Base-by-base conservation (phyloP, 2,888 invertebrate genomes). In the Sarcophaga caerulescens region DNA sequence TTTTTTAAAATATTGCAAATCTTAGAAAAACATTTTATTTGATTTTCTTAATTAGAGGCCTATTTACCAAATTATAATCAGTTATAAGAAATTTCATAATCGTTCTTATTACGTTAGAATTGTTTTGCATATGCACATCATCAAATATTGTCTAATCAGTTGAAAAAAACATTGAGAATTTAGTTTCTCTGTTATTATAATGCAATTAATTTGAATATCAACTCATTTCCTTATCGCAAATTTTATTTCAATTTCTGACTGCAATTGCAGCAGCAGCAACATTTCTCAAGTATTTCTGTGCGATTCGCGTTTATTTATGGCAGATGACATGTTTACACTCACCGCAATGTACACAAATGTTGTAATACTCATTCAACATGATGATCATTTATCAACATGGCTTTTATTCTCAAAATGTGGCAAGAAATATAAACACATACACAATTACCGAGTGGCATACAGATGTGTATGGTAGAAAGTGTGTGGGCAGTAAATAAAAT, bases 261-360 rank as follows among this genome's bases (percentile, higher is more conserved):
- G 60, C 6, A 17, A n/a, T 21, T 60, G 19, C 60, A n/a, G 60
- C 21, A n/a, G 60, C 21, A 60, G 5, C 59, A 59, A 62, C n/a
- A 70, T 71, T 71, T 59, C 25, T 63, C 23, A 21, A 17, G 44
- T 44, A 60, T 63, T 52, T 74, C 45, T 19, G 4, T 71, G 60
- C 8, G 4, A 8, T 47, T 73, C 11, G 12, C 45, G 21, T 21
- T 69, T 47, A 86, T 82, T 68, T 71, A 84, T 84, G 76, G 62
- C 80, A 79, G 21, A 79, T 80, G 87, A 78, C 83, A 83, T 83
- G 83, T 87, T 85, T 83, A 79, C 87, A 85, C 78, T 81, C 83
- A 71, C 47, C 85, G 47, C 80, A 70, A 63, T 81, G 81, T 35
- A 70, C 23, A 66, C 14, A 10, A 66, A 79, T 77, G 77, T 77